Evolutionary conservation across 1,140 invertebrate genomes (phyloP).

Genomic region (Lepidurus couesii): DNA sequence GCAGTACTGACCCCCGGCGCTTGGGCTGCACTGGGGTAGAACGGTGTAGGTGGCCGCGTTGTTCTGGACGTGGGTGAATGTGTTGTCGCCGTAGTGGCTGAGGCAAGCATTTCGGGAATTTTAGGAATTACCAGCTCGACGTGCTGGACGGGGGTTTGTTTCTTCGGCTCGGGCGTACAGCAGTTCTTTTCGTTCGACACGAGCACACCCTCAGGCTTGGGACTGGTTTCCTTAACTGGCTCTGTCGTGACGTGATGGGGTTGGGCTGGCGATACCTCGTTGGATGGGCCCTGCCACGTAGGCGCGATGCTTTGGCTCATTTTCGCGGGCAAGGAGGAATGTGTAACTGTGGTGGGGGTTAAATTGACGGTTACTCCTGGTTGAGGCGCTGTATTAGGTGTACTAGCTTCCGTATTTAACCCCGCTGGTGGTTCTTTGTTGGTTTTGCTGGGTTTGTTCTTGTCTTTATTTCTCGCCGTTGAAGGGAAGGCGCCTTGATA

Average conservation of each 20-base stretch:
- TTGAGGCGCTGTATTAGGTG: background rate
- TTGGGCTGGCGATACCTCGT: background rate
- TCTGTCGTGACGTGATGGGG: background rate
- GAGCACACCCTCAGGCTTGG: background rate
- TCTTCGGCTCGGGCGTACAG: background rate
- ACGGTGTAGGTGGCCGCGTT: background rate
- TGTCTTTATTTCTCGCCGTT: background rate
- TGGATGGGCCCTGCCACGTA: background rate
- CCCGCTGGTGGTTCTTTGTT: background rate
- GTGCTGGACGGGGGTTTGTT: background rate
- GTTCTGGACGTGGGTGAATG: background rate
- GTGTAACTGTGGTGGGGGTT: background rate
- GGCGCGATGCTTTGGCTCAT: background rate
- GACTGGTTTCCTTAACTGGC: background rate
- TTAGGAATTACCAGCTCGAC: background rate
- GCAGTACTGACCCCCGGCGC: background rate
- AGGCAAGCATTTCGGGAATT: background rate
- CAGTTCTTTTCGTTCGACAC: background rate
- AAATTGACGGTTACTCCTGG: background rate
- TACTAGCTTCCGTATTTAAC: conserved; percentile 18
- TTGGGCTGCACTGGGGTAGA: background rate
- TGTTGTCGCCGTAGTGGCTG: background rate
- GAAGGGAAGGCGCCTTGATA: background rate
- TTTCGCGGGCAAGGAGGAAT: background rate
- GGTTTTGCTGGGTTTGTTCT: background rate